Evolutionary conservation across 2,113 vertebrate species (phyloP), one percentile per base, ranked within the genome.

Genomic region (Corvus cornix): DNA sequence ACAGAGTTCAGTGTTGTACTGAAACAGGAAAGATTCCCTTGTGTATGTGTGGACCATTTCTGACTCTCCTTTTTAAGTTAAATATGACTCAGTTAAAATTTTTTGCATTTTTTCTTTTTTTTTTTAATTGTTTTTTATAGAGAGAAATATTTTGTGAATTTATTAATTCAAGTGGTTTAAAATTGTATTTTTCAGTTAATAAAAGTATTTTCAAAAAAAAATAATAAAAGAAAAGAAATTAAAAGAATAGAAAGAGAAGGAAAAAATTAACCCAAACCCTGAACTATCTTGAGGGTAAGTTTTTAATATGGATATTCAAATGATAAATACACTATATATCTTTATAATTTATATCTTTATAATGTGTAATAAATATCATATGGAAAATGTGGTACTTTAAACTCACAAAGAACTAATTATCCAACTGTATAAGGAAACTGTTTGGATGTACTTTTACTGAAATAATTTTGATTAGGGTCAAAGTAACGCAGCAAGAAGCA

Each of bases 161-260:
- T 83, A 37, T n/a, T 59, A n/a, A 84, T 75, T 75, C 22, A 49
- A 21, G 16, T 37, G 3, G 5, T 18, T 46, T 14, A 67, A 55
- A 84, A 37, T 26, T 41, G 0, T 21, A 26, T 73, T 84, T 89
- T 81, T 87, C 11, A 43, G 5, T 37, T 48, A 79, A 68, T 27
- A 6, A 37, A 41, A 60, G 2, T 19, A 59, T 58, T 52, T 11
- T 70, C 3, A 21, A 64, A 59, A 51, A 68, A 63, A 28, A 33
- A 19, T 1, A 68, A 33, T 6, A 20, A 44, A 30, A 49, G 3
- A 19, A 53, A 41, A 10, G 0, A 15, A 35, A 59, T 17, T 0
- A 33, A 59, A 69, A 46, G 0, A 13, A 28, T 22, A 53, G 1
- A 39, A 37, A 80, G 9, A 56, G 3, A 49, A 53, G 84, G 2